Base-by-base conservation (phyloP, 2,888 invertebrate species). In the Aleiodes alternator region DNA sequence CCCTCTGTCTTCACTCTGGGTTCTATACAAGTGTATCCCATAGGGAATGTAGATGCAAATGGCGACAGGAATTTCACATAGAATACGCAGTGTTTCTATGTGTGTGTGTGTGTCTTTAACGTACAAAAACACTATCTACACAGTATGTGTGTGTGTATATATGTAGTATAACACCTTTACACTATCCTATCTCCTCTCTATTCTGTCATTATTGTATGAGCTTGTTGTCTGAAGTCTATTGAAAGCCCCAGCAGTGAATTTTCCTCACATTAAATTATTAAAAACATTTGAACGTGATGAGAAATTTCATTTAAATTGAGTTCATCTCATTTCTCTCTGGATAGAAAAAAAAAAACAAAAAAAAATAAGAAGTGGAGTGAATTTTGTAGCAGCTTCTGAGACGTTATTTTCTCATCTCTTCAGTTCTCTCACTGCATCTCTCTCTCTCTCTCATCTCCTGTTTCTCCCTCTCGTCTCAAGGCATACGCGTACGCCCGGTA, bases 401-500 rank as follows among this genome's bases (percentile, higher is more conserved):
- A 64, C 64, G 64, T 48, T 29, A 56, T 56, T 23, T 23, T 79
- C 75, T 73, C 75, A 43, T 43, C 43, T 23, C 23, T 23, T 23
- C 23, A 23, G 23, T 23, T 23, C 2, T 23, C n/a, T n/a, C n/a
- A n/a, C n/a, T n/a, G 43, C 7, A 6, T 76, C 76, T 74, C 76
- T 73, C 79, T n/a, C 79, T 80, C 79, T 78, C 78, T 77, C 78
- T 76, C 73, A 23, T 23, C 68, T 79, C 76, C 76, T 72, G 79
- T 73, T 81, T 81, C 81, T 79, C 72, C 23, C 23, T 23, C 2
- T 68, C 78, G 79, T 69, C 34, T 23, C 8, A 57, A 29, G 57
- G 57, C 57, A 57, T 57, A 57, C 57, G 57, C 57, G 57, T 57
- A 86, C 84, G 86, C 86, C 86, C 85, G 85, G 89, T 87, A 89